Percentiles rank a stretch among this genome's conserved stretches.
Conservation (phyloP, 2,797 vertebrate genomes). For the Helicolenus hilgendorfi region DNA sequence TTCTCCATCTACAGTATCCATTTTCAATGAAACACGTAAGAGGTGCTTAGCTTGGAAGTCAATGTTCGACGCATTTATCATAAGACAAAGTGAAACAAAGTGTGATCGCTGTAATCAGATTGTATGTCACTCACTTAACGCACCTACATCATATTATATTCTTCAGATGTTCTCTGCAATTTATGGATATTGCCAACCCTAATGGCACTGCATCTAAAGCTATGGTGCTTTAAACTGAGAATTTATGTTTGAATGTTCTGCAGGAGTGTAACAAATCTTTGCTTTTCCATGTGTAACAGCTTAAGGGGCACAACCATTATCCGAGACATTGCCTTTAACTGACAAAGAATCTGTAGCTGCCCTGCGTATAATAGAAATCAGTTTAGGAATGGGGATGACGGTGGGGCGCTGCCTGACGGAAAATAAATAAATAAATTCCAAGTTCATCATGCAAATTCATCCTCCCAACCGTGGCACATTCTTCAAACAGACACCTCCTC, state of each 20-base stretch:
- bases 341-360: slow-evolving; percentile 71
- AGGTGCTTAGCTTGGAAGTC: slow-evolving; percentile 51
- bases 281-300: slow-evolving; percentile 76
- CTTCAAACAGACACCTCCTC: slow-evolving; percentile 97
- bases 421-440: slow-evolving; percentile 89
- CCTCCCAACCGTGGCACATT: slow-evolving; percentile 94
- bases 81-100: slow-evolving; percentile 57
- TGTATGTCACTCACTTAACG: slow-evolving; percentile 58
- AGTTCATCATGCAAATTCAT: slow-evolving; percentile 97
- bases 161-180: slow-evolving; percentile 50
- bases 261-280: slow-evolving; percentile 78
- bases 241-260: slow-evolving; percentile 70
- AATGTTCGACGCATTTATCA: slow-evolving; percentile 51
- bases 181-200: slow-evolving; percentile 62
- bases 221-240: slow-evolving; percentile 30
- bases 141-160: slow-evolving; percentile 46
- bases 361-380: slow-evolving; percentile 78
- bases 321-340: slow-evolving; percentile 80
- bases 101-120: slow-evolving; percentile 71
- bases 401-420: slow-evolving; percentile 71
- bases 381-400: slow-evolving; percentile 67
- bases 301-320: slow-evolving; percentile 81
- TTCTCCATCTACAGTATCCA: slow-evolving; percentile 59
- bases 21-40: slow-evolving; percentile 64
- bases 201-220: slow-evolving; percentile 56